phyloP scores from a whole-genome alignment of 92 coral and sea anemone species.

The Umimayanthus kanabou region DNA sequence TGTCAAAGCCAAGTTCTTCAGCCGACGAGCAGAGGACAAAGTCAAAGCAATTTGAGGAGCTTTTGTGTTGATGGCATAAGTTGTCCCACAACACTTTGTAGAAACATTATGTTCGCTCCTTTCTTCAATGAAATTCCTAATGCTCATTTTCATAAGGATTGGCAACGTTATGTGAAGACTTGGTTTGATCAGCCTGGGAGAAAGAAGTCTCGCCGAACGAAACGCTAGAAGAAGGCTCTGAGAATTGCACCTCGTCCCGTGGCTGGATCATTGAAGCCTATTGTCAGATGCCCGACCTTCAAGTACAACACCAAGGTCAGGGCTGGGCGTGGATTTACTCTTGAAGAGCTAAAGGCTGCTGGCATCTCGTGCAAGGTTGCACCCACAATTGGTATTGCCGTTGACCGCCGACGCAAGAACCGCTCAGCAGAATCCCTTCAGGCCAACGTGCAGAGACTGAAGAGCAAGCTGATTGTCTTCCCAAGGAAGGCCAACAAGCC shows the following conservation, averaged over 20 bases:
- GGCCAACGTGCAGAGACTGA: slow-evolving; percentile 96
- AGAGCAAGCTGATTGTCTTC: slow-evolving; percentile 95
- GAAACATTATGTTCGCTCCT: too few species aligned
- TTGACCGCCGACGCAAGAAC: slow-evolving; percentile 97
- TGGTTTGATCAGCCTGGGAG: slow-evolving; percentile 99
- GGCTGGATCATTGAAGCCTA: slow-evolving; percentile 89
- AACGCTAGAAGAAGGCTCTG: slow-evolving; percentile 77
- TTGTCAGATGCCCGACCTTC: slow-evolving; percentile 97
- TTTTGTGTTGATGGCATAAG: too few species aligned
- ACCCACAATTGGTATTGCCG: slow-evolving; percentile 94
- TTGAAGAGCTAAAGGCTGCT: slow-evolving; percentile 96
- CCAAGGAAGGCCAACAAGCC: slow-evolving; percentile 97
- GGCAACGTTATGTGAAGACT: slow-evolving; percentile 96
- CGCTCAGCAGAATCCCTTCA: slow-evolving; percentile 97
- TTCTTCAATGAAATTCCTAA: slow-evolving; percentile 62
- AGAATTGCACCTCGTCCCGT: slow-evolving; percentile 96
- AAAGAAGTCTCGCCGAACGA: slow-evolving; percentile 89
- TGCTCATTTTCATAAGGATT: slow-evolving; percentile 95
- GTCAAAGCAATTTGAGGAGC: too few species aligned
- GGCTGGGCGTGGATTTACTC: slow-evolving; percentile 99
- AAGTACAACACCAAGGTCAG: slow-evolving; percentile 92
- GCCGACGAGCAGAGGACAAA: too few species aligned
- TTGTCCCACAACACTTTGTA: too few species aligned
- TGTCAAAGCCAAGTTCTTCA: too few species aligned
- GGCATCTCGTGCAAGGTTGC: slow-evolving; percentile 97